phyloP scores from a whole-genome alignment of 2,113 vertebrate species.

The Aptenodytes patagonicus region DNA sequence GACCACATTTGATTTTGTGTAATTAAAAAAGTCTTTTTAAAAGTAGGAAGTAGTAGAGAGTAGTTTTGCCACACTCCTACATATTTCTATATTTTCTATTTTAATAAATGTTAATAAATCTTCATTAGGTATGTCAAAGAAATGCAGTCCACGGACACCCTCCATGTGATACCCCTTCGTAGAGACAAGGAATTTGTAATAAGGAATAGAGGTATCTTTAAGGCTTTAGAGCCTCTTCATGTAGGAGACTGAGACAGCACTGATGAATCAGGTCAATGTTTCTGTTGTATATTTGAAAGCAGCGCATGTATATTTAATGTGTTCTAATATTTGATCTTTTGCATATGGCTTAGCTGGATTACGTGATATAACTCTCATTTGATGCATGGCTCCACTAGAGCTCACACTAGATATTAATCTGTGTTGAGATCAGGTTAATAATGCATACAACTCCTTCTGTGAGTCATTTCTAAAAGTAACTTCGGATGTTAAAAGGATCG shows the following conservation, averaged over 20 bases:
- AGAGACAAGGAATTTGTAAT: too few species aligned
- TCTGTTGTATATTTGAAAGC: not conserved
- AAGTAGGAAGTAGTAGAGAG: not conserved
- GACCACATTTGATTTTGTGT: not conserved
- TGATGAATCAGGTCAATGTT: not conserved
- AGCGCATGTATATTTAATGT: not conserved
- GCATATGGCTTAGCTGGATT: not conserved
- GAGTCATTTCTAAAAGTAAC: not conserved
- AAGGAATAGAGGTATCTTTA: not conserved
- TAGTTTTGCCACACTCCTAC: not conserved
- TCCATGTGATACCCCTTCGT: not conserved
- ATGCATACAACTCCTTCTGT: not conserved
- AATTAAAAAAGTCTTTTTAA: not conserved
- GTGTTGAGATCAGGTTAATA: not conserved
- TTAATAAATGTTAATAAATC: not conserved
- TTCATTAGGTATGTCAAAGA: not conserved
- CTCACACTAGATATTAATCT: not conserved
- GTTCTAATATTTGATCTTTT: conserved; percentile 20
- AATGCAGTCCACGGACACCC: not conserved
- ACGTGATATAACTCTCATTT: not conserved
- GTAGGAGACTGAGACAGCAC: not conserved
- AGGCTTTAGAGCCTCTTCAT: not conserved
- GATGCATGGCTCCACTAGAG: not conserved
- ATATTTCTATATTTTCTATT: not conserved
- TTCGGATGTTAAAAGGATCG: not conserved